Conservation (phyloP, 2,888 invertebrate genomes). For the Caenorhabditis panamensis region DNA sequence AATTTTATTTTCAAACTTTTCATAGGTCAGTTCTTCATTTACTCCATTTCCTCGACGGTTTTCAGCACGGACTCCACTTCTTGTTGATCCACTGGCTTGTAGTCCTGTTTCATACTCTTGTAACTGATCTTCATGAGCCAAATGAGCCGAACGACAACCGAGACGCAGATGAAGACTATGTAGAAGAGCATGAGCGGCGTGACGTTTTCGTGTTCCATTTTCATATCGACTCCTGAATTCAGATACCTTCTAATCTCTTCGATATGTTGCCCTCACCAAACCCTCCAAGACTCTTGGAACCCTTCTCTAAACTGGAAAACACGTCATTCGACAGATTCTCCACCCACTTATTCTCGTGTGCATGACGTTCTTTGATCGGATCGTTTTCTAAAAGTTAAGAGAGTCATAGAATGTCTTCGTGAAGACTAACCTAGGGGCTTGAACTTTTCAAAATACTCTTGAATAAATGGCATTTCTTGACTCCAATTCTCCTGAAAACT, state of each 20-base stretch:
- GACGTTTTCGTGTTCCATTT: not conserved
- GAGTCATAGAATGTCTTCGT: too few species aligned
- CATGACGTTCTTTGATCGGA: not conserved
- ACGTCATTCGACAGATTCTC: constrained; percentile 26
- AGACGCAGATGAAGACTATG: constrained; percentile 31
- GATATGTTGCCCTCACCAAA: too few species aligned
- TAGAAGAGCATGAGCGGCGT: constrained; percentile 26
- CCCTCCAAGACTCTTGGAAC: not conserved
- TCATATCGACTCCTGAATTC: not conserved
- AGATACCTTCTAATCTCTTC: too few species aligned
- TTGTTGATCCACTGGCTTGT: constrained; percentile 11
- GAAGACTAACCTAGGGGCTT: too few species aligned
- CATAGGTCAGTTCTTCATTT: not conserved
- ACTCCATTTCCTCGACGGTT: constrained; percentile 29
- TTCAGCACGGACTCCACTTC: not conserved
- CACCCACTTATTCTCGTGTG: constrained; percentile 25
- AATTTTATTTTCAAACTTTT: constrained; percentile 13
- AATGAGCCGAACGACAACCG: constrained; percentile 24
- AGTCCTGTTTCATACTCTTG: constrained; percentile 11
- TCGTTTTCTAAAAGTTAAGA: not conserved
- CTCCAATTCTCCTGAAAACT: constrained; percentile 3
- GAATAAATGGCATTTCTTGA: not conserved
- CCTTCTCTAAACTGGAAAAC: not conserved
- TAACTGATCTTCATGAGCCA: constrained; percentile 11
- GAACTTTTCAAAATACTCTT: not conserved